Base-by-base conservation (phyloP, 2,888 invertebrate genomes). In the Amphiduros pacificus region DNA sequence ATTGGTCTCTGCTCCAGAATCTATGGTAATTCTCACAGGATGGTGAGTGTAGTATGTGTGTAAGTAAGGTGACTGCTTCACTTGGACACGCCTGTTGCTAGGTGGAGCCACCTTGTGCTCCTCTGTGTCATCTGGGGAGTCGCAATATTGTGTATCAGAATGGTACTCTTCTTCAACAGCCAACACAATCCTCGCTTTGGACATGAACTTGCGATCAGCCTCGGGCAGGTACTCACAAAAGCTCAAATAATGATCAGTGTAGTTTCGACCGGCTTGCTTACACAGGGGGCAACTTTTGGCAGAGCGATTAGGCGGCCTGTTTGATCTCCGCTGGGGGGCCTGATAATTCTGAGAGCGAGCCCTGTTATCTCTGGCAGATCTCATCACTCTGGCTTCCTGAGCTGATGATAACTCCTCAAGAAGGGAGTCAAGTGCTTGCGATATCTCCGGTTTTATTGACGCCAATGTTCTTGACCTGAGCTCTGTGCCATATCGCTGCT, bases 401-500 rank as follows among this genome's bases (percentile, higher is more conserved):
- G n/a, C n/a, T n/a, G n/a, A n/a, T n/a, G n/a, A 56, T 2, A 68
- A 41, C 56, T 69, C 71, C 26, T 69, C 68, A 14, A 70, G 56
- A 17, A 71, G 41, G n/a, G 62, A 64, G n/a, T 24, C 31, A n/a
- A 71, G 63, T 14, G 69, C 68, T 17, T 55, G 63, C 1, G 67
- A 67, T 28, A 67, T 70, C 60, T 69, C 62, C 1, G 67, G 67
- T 61, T 68, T 71, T 2, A 70, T 52, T 11, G 68, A 68, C 11
- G 67, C 67, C 14, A 71, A 59, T 14, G 71, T 70, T 20, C 61
- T 51, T 0, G 68, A 61, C 5, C 68, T 31, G 14, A 70, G 55
- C 20, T 69, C 68, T 9, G 71, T 66, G 1, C 67, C 70, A 44
- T 67, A 68, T 2, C 64, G 36, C 56, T 72, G 69, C 49, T 72